Percentiles rank a stretch among this genome's conserved stretches.
phyloP scores from a whole-genome alignment of 2,888 invertebrate species.

The Charanyca ferruginea region DNA sequence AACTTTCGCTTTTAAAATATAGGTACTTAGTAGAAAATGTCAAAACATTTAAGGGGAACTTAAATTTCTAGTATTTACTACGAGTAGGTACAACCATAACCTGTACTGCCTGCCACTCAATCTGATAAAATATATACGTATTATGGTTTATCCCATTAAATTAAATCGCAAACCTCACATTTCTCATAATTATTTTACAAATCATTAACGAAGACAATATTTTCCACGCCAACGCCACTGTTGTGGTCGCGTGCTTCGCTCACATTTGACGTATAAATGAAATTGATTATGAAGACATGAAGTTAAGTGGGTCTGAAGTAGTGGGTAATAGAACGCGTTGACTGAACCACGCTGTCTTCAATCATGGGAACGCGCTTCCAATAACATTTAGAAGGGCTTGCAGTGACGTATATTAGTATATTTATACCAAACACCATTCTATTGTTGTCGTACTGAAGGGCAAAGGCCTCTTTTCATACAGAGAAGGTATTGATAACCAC shows the following conservation, averaged over 20 bases:
- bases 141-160: slow-evolving; percentile 16
- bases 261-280: slow-evolving; percentile 43
- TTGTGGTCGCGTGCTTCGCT: slow-evolving; percentile 36
- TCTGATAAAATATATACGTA: slow-evolving; percentile 24
- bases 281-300: slow-evolving; percentile 48
- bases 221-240: slow-evolving; percentile 22
- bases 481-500: no score
- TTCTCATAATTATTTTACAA: slow-evolving; percentile 32
- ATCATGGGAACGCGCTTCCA: slow-evolving; percentile 27
- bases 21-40: no score
- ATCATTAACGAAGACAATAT: slow-evolving; percentile 28
- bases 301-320: slow-evolving; percentile 30
- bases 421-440: no score
- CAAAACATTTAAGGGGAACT: no score
- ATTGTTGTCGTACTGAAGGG: no score
- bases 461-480: no score
- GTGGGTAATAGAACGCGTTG: slow-evolving; percentile 12
- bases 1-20: no score
- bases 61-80: background rate
- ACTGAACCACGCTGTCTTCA: slow-evolving; percentile 14
- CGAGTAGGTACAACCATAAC: background rate
- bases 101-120: background rate
- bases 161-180: slow-evolving; percentile 13
- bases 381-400: slow-evolving; percentile 41
- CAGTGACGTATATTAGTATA: no score